phyloP scores from a whole-genome alignment of 2,888 invertebrate species.

The Epirrita christyi region DNA sequence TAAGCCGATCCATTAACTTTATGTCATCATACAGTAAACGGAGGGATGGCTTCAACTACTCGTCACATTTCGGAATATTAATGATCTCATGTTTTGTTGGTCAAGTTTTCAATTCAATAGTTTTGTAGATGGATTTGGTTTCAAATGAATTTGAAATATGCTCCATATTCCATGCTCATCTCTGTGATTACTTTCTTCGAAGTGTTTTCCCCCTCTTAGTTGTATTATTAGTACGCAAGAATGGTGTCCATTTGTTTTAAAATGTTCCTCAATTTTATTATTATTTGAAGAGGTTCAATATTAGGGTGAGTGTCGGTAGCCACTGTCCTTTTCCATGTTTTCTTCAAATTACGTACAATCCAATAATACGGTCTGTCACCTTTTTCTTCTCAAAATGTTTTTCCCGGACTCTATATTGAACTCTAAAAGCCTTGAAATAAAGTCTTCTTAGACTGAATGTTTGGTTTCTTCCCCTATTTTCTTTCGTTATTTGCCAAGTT shows the following conservation, averaged over 20 bases:
- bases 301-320: conserved; percentile 21
- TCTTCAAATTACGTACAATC: conserved; percentile 35
- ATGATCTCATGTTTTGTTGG: not conserved
- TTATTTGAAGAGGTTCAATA: conserved; percentile 13
- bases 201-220: too few relatives aligned
- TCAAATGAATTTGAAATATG: too few relatives aligned
- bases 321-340: conserved; percentile 30
- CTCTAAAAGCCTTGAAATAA: conserved; percentile 22
- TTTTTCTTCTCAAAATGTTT: conserved; percentile 21
- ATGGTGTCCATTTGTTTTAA: not conserved
- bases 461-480: conserved; percentile 45
- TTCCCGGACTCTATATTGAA: conserved; percentile 6
- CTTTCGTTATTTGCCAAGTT: conserved; percentile 57
- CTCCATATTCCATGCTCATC: too few relatives aligned
- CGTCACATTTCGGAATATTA: not conserved
- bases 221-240: too few relatives aligned
- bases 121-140: not conserved
- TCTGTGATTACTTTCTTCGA: too few relatives aligned
- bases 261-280: not conserved
- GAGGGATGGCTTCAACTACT: not conserved
- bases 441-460: conserved; percentile 12
- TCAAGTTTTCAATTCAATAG: not conserved
- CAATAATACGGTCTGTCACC: conserved; percentile 41
- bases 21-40: not conserved
- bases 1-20: not conserved